Evolutionary conservation across 2,113 vertebrate genomes (phyloP), one percentile per base, ranked within the genome.

Genomic region (Chloebia gouldiae): DNA sequence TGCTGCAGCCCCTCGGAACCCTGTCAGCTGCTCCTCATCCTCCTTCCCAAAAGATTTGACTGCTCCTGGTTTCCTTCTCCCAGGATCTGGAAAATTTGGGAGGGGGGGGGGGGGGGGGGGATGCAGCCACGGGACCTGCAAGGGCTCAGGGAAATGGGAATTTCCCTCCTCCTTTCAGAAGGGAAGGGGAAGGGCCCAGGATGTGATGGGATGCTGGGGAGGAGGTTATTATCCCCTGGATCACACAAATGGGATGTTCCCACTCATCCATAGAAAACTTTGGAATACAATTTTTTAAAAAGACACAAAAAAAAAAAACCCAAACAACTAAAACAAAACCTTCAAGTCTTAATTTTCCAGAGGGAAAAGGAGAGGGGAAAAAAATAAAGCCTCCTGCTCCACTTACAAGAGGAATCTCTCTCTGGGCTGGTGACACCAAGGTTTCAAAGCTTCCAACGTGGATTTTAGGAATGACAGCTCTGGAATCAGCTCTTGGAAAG

Each of bases 231-330:
- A 66, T n/a, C n/a, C n/a, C n/a, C 47, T 37, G 81, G 61, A 51
- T 9, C 21, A 54, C 7, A 5, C 63, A 2, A 30, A 9, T 0
- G 31, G 68, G 69, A 87, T 15, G 19, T 17, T 81, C 73, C 51
- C 78, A 40, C 7, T 11, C 10, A 35, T 3, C 37, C 27, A 3
- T 0, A 15, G 13, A 51, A 13, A 19, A 39, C 59, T 20, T 7
- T 28, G 53, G 37, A 57, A 71, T 24, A 22, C 42, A 51, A 51
- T 24, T 27, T 40, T 39, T 40, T 40, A 42, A 7, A 22, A 57
- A 35, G 28, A 22, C 40, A 8, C 17, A 17, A 31, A 15, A 28
- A 20, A 49, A n/a, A n/a, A n/a, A n/a, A n/a, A n/a, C n/a, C n/a
- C 16, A 12, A 33, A 22, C 23, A 37, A 45, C 2, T 39, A 69